Conservation (phyloP, 2,797 vertebrate species). For the Limosa lapponica region DNA sequence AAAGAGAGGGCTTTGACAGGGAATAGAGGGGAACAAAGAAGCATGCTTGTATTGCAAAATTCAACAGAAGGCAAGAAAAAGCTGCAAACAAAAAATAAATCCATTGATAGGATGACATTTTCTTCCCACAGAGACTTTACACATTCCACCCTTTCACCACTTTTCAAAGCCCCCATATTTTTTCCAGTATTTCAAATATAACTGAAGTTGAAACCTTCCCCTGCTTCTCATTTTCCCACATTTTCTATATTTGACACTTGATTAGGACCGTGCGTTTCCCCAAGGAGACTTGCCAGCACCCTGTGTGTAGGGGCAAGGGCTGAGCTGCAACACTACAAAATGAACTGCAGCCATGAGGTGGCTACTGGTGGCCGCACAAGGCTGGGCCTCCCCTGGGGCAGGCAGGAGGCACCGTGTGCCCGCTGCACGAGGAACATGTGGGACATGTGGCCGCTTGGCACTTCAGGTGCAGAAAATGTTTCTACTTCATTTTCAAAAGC, state of each 20-base stretch:
- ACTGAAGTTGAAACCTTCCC: not conserved
- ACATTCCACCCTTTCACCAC: not conserved
- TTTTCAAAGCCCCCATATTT: not conserved
- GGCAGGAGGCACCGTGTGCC: fast-evolving
- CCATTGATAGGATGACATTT: not conserved
- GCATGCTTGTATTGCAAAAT: not conserved
- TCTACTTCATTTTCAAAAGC: not conserved
- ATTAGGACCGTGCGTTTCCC: fast-evolving
- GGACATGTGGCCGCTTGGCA: not conserved
- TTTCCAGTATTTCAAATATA: not conserved
- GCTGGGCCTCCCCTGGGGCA: fast-evolving
- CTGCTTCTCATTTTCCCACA: not conserved
- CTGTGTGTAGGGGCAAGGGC: fast-evolving
- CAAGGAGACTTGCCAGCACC: fast-evolving
- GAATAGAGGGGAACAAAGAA: not conserved
- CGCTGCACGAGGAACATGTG: fast-evolving
- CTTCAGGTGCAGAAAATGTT: fast-evolving
- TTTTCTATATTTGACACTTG: not conserved
- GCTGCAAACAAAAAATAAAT: not conserved
- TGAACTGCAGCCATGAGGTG: fast-evolving
- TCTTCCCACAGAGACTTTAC: not conserved
- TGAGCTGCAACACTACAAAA: not conserved
- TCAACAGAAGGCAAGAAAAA: not conserved
- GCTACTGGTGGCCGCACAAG: fast-evolving
- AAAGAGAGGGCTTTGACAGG: not conserved